These are phyloP conservation scores for Acleris cristana DNA, from an alignment of 2,888 invertebrate genomes.

Conservation along the genomic window DNA sequence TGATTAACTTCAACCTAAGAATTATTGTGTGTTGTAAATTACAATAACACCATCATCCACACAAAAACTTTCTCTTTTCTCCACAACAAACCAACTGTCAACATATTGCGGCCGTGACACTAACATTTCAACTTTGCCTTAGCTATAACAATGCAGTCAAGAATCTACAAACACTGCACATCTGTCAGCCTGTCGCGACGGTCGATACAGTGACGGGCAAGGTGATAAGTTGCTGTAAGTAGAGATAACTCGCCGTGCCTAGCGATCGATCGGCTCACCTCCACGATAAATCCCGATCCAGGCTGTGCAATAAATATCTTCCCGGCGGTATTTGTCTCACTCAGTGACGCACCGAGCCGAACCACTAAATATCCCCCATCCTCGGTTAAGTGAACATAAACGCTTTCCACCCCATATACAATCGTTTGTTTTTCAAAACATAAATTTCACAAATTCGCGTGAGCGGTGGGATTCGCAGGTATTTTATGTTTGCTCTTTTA, in stretches of 20 bases:
- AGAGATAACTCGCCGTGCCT: slow-evolving; percentile 78
- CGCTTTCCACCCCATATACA: slow-evolving; percentile 84
- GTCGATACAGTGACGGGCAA: slow-evolving; percentile 42
- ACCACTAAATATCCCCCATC: slow-evolving; percentile 84
- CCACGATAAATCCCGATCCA: slow-evolving; percentile 83
- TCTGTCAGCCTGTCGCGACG: slow-evolving; percentile 41
- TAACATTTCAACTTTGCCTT: not conserved
- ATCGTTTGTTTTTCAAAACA: slow-evolving; percentile 82
- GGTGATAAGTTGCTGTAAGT: slow-evolving; percentile 79
- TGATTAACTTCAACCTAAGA: too few species aligned
- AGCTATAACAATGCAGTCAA: not conserved
- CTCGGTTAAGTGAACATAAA: slow-evolving; percentile 84
- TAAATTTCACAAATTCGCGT: slow-evolving; percentile 79
- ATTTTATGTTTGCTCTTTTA: slow-evolving; percentile 27
- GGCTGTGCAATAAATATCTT: slow-evolving; percentile 81
- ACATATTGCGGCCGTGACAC: too few species aligned
- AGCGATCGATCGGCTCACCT: slow-evolving; percentile 78
- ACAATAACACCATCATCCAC: too few species aligned
- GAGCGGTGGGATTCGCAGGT: slow-evolving; percentile 58
- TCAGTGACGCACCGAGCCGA: slow-evolving; percentile 81
- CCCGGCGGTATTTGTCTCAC: slow-evolving; percentile 81
- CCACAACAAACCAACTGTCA: too few species aligned
- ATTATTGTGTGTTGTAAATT: too few species aligned
- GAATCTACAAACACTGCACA: slow-evolving; percentile 9
- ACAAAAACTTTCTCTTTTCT: too few species aligned